Evolutionary conservation across 2,888 invertebrate species (phyloP), one percentile per base, ranked within the genome.

Genomic region (Doris montereyensis): DNA sequence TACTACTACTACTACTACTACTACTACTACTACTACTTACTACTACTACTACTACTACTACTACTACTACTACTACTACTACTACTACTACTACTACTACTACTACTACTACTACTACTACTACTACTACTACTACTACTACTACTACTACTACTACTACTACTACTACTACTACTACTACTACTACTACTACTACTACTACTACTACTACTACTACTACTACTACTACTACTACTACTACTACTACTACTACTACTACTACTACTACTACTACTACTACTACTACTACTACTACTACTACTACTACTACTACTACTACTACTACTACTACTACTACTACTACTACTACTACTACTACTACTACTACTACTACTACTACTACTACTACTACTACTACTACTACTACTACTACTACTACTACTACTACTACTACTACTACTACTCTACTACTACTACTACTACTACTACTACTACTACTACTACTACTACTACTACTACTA

Each of bases 391-490:
- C 62, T 62, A 62, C 62, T 5, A 62, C 62, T 62, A 62, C 62
- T 62, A 62, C 62, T 62, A 62, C 62, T 62, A 62, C 62, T 13
- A 62, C 62, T 62, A 62, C 62, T 62, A 62, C 62, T 62, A 62
- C 62, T 62, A 62, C 62, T 62, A 62, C 62, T 62, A 62, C 62
- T 62, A 62, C 62, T 62, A 62, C 62, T 62, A 62, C 62, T 62
- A 62, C 62, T n/a, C n/a, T n/a, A n/a, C n/a, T n/a, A n/a, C n/a
- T n/a, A n/a, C n/a, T n/a, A n/a, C n/a, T n/a, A n/a, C 21, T n/a
- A n/a, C n/a, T n/a, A n/a, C n/a, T n/a, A n/a, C n/a, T n/a, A n/a
- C n/a, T n/a, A n/a, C n/a, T n/a, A n/a, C n/a, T n/a, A n/a, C n/a
- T n/a, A n/a, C n/a, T n/a, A n/a, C n/a, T n/a, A n/a, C n/a, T n/a